phyloP scores from a whole-genome alignment of 1,140 invertebrate species.

The Nilaparvata lugens region DNA sequence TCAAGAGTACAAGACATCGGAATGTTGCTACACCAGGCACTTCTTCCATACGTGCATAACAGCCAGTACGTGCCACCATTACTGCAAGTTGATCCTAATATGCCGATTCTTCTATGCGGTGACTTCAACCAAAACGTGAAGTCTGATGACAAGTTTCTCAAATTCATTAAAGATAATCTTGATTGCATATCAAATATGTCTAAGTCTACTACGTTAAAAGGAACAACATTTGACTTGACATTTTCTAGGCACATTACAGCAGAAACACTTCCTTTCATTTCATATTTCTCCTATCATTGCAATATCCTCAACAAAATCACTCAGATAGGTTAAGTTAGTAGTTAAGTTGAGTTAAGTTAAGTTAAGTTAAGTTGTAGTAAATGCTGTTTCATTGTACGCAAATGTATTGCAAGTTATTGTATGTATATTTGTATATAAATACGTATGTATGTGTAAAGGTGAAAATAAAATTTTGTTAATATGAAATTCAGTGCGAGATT shows the following conservation, averaged over 20 bases:
- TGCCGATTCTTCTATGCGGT: neutral
- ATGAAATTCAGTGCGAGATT: too few relatives aligned
- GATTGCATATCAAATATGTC: neutral
- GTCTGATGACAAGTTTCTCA: neutral
- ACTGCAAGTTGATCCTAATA: neutral
- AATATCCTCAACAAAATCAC: neutral
- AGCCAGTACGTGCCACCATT: neutral
- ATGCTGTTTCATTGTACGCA: neutral
- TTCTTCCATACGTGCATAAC: neutral
- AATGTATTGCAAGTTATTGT: too few relatives aligned
- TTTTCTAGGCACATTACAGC: neutral
- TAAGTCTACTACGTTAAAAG: neutral
- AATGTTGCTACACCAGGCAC: neutral
- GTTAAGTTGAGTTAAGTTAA: neutral
- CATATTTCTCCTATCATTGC: neutral
- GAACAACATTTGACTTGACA: neutral
- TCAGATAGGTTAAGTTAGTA: neutral
- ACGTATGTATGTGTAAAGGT: too few relatives aligned
- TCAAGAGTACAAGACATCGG: neutral
- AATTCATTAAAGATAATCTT: neutral
- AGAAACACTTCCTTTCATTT: neutral
- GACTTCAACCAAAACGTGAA: neutral
- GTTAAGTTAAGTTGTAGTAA: neutral
- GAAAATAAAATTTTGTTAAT: too few relatives aligned
- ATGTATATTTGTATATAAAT: too few relatives aligned